Percentiles rank a stretch among this genome's conserved stretches.
Conservation (phyloP, 2,888 invertebrate genomes). For the Neria commutata region DNA sequence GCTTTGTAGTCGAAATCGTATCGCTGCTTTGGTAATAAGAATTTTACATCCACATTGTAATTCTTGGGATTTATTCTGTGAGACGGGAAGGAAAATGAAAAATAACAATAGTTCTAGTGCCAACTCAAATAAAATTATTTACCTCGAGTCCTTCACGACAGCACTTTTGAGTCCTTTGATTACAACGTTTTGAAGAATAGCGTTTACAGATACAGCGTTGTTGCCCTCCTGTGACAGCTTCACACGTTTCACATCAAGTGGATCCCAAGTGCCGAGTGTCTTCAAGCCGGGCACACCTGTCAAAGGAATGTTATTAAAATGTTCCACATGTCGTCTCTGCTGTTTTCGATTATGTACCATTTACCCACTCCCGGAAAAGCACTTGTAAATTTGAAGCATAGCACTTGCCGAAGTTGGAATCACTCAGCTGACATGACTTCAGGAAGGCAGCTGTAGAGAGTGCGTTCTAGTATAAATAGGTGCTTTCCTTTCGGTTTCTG, state of each 20-base stretch:
- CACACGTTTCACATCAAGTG: not conserved
- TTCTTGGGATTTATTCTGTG: not conserved
- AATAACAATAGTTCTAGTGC: not conserved
- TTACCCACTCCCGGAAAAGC: constrained; percentile 2
- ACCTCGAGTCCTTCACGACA: not conserved
- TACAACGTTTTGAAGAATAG: not conserved
- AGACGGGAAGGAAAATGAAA: not conserved
- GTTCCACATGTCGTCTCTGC: not conserved
- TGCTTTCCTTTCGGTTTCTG: not conserved
- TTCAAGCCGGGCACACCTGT: not conserved
- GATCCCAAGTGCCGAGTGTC: not conserved
- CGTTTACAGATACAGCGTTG: not conserved
- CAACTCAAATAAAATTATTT: too few species aligned
- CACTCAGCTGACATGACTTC: not conserved
- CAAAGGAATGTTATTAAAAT: not conserved
- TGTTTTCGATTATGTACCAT: too few species aligned
- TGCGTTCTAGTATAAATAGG: not conserved
- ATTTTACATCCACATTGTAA: too few species aligned
- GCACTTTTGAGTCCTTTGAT: not conserved
- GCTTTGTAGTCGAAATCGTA: constrained; percentile 64
- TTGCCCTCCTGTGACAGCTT: not conserved
- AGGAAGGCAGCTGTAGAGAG: constrained; percentile 1
- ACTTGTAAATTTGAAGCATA: not conserved
- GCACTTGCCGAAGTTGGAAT: constrained; percentile 2
- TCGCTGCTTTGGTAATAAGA: not conserved